A percentile compares a stretch with the other conserved stretches of the same genome.
Conservation (phyloP, 2,797 vertebrate genomes). For the Lerista edwardsae region DNA sequence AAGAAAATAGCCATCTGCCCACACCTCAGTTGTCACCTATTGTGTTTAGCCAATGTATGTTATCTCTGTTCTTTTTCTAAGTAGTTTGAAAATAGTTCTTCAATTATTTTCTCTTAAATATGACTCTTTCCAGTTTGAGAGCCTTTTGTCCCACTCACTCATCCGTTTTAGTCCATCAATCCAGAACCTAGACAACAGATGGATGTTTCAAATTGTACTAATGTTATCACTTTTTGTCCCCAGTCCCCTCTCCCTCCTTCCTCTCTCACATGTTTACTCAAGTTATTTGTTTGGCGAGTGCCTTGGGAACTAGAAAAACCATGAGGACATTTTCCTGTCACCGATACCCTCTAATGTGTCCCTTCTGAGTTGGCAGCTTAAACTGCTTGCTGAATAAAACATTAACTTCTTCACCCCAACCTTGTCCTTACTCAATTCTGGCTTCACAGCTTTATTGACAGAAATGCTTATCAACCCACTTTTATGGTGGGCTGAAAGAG, state of each 20-base stretch:
- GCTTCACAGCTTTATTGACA: slow-evolving; percentile 91
- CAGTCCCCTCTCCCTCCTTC: slow-evolving; percentile 70
- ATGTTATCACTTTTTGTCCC: slow-evolving; percentile 70
- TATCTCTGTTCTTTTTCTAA: slow-evolving; percentile 31
- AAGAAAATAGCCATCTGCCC: slow-evolving; percentile 68
- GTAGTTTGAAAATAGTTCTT: slow-evolving; percentile 44
- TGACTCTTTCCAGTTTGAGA: slow-evolving; percentile 51
- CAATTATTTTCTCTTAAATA: slow-evolving; percentile 31
- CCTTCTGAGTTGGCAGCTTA: slow-evolving; percentile 98
- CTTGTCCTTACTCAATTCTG: slow-evolving; percentile 90
- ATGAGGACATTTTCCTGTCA: slow-evolving; percentile 99
- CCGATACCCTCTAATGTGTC: slow-evolving; percentile 98
- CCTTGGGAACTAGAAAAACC: slow-evolving; percentile 98
- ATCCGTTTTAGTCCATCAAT: slow-evolving; percentile 58
- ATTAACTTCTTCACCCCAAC: slow-evolving; percentile 93
- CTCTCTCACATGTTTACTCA: slow-evolving; percentile 82
- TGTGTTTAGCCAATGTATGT: slow-evolving; percentile 45
- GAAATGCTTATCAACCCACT: slow-evolving; percentile 90
- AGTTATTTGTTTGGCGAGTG: slow-evolving; percentile 86
- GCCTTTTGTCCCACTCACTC: slow-evolving; percentile 50
- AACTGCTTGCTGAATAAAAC: slow-evolving; percentile 98
- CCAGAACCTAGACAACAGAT: slow-evolving; percentile 58
- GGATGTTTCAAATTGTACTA: slow-evolving; percentile 70
- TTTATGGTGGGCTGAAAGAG: slow-evolving; percentile 95
- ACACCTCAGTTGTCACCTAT: slow-evolving; percentile 58